phyloP scores from a whole-genome alignment of 2,797 vertebrate genomes.

The Syngnathus acus region DNA sequence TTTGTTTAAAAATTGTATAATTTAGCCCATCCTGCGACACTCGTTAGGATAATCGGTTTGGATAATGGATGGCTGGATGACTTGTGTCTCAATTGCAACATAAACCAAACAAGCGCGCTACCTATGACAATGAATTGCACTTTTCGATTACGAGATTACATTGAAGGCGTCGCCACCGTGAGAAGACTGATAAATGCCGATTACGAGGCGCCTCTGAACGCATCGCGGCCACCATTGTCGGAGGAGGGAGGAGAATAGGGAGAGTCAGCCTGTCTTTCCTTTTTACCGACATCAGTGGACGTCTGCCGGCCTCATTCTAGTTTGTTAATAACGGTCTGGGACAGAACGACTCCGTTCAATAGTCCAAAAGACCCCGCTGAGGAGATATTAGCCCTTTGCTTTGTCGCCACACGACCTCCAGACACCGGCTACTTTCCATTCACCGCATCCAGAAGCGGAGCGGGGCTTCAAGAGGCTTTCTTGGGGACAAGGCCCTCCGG shows the following conservation, averaged over 20 bases:
- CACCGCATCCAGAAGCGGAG: conserved; percentile 3
- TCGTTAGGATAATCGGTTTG: too few species aligned
- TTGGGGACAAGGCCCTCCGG: neutral
- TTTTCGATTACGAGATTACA: neutral
- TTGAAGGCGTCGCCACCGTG: neutral
- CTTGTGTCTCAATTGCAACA: too few species aligned
- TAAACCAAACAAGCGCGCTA: neutral
- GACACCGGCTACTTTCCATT: conserved; percentile 8
- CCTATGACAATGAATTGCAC: neutral
- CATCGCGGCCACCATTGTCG: conserved; percentile 9
- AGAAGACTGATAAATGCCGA: neutral
- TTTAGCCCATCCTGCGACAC: too few species aligned
- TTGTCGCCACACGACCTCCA: neutral
- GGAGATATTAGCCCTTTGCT: neutral
- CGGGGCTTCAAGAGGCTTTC: neutral
- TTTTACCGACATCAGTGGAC: neutral
- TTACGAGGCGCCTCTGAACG: neutral
- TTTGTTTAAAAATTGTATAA: neutral
- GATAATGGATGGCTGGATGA: too few species aligned
- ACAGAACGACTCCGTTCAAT: neutral
- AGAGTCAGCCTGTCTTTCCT: neutral
- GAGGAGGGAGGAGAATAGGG: neutral
- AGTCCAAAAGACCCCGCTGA: conserved; percentile 1
- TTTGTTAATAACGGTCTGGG: neutral
- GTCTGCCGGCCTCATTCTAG: neutral